phyloP scores from a whole-genome alignment of 1,140 invertebrate species.

The Belonocnema kinseyi region DNA sequence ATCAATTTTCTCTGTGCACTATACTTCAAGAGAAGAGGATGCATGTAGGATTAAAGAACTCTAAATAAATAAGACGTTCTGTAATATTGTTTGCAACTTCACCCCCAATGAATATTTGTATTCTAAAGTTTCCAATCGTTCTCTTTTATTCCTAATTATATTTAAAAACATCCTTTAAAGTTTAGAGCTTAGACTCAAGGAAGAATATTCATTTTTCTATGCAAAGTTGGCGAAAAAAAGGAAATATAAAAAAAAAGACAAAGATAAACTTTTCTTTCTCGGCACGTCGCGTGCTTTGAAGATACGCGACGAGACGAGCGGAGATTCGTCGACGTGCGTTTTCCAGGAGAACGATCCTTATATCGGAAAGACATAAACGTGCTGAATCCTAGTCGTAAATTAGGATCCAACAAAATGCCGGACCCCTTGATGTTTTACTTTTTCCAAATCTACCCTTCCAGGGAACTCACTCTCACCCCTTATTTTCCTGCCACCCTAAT shows the following conservation, averaged over 20 bases:
- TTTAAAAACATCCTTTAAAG: not conserved
- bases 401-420: constrained; percentile 73
- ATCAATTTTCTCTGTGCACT: too few species aligned
- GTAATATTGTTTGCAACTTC: too few species aligned
- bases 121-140: too few species aligned
- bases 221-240: not conserved
- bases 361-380: constrained; percentile 76
- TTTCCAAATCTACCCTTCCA: constrained; percentile 45
- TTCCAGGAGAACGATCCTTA: constrained; percentile 70
- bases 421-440: constrained; percentile 65
- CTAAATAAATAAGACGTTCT: too few species aligned
- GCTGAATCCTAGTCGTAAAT: constrained; percentile 74
- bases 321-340: constrained; percentile 65
- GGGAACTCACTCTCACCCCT: constrained; percentile 6
- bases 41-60: too few species aligned
- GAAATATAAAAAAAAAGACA: constrained; percentile 42
- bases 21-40: too few species aligned
- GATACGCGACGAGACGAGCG: constrained; percentile 60
- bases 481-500: constrained; percentile 2
- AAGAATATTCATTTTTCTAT: not conserved
- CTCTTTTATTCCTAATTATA: not conserved
- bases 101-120: too few species aligned
- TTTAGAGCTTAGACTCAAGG: not conserved
- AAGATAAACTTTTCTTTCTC: constrained; percentile 65
- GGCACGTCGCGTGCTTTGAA: constrained; percentile 60